Evolutionary conservation across 2,113 vertebrate genomes (phyloP).

Genomic region (Hepsetus odoe): DNA sequence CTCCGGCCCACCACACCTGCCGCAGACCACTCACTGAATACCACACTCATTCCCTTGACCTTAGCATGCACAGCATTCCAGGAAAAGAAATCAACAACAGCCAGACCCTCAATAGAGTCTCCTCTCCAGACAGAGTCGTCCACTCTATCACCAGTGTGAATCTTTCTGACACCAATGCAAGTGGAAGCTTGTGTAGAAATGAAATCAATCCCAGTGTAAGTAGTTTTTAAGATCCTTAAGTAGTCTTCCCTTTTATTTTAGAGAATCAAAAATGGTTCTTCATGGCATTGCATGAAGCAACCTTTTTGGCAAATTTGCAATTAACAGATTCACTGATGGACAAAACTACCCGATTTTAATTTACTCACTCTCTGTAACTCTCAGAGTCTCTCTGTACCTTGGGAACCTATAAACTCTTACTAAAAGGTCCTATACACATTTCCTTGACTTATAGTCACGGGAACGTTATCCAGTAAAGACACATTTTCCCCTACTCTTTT

Average conservation of each 20-base stretch:
- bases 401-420: too few relatives aligned
- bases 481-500: too few relatives aligned
- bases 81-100: conserved; percentile 55
- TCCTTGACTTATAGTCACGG: too few relatives aligned
- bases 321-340: too few relatives aligned
- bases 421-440: too few relatives aligned
- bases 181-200: conserved; percentile 51
- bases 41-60: conserved; percentile 73
- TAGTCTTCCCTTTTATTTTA: not conserved
- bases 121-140: conserved; percentile 63
- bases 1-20: conserved; percentile 74
- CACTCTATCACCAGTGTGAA: conserved; percentile 81
- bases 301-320: too few relatives aligned
- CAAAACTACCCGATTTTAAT: too few relatives aligned
- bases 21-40: conserved; percentile 80
- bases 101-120: conserved; percentile 61
- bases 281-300: too few relatives aligned
- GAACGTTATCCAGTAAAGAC: too few relatives aligned
- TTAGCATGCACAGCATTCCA: conserved; percentile 57
- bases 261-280: too few relatives aligned
- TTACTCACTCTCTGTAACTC: too few relatives aligned
- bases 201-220: not conserved
- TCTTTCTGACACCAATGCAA: conserved; percentile 81
- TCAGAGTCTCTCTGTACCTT: too few relatives aligned
- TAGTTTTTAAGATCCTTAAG: not conserved